Percentiles rank a stretch among this genome's conserved stretches.
phyloP scores from a whole-genome alignment of 2,797 vertebrate genomes.

The Coreius guichenoti region DNA sequence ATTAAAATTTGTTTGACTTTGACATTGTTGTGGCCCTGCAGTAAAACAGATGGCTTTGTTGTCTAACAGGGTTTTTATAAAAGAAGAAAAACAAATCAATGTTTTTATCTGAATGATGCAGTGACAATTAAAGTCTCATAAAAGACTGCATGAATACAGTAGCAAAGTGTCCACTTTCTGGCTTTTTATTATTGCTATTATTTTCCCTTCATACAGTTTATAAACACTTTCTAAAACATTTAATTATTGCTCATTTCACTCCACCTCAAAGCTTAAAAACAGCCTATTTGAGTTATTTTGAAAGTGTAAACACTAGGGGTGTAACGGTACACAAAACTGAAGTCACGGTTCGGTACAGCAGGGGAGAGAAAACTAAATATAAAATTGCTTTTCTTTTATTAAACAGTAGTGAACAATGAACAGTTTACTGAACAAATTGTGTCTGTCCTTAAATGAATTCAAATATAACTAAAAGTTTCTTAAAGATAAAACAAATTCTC shows the following conservation, averaged over 20 bases:
- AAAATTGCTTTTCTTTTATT: no score
- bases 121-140: background rate
- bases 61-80: background rate
- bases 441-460: no score
- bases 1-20: conserved; percentile 7
- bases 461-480: no score
- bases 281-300: background rate
- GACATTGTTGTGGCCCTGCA: background rate
- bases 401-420: no score
- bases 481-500: no score
- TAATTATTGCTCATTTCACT: background rate
- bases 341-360: no score
- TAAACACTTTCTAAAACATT: background rate
- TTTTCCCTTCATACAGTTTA: background rate
- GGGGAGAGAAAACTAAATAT: no score
- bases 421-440: no score
- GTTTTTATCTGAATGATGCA: conserved; percentile 6
- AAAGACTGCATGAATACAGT: background rate
- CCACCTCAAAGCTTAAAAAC: background rate
- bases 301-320: no score
- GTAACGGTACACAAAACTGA: no score
- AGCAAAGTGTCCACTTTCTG: background rate
- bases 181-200: background rate
- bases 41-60: conserved; percentile 5
- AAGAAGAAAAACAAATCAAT: background rate